Evolutionary conservation across 2,888 invertebrate species (phyloP), one percentile per base, ranked within the genome.

Genomic region (Sesamia inferens): DNA sequence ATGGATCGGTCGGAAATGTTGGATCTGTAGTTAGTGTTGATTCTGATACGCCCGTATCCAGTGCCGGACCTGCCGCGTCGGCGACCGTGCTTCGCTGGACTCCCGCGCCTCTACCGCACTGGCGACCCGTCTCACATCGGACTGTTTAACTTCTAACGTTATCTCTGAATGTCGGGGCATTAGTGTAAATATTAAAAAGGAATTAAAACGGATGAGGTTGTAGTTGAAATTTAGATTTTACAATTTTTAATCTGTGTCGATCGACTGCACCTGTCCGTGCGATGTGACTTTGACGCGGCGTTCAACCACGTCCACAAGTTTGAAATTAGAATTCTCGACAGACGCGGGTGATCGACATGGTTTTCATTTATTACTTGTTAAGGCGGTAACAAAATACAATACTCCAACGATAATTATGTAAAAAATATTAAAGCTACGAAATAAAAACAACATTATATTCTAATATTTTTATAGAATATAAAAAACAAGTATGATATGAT

Each of bases 401-500:
- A 94, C 94, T 95, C 94, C 94, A 94, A 94, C 91, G 91, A 92
- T 93, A 91, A 92, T 91, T 92, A 93, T 93, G 92, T 93, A 93
- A 93, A 92, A 65, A 91, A 87, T 89, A 88, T 90, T 92, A 92
- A 93, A 90, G 90, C 91, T 93, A 92, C 90, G 89, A 92, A 92
- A 91, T 92, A 91, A 90, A 85, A 88, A 89, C 87, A 85, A 89
- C 88, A 91, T 91, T 91, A 92, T 95, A 95, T 95, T 95, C 95
- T 95, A 96, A 96, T 96, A 96, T 95, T 96, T 96, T 96, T 96
- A 96, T 96, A 96, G 96, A 95, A 94, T 95, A 95, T 94, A 93
- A 94, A 86, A 86, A 93, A 90, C 90, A 90, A 92, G 90, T 94
- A 95, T 93, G 92, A 95, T 94, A 95, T 95, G 94, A 96, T 94